A percentile compares a stretch with the other conserved stretches of the same genome.
Evolutionary conservation across 2,888 invertebrate genomes (phyloP).

Genomic region (Tuberolachnus salignus): DNA sequence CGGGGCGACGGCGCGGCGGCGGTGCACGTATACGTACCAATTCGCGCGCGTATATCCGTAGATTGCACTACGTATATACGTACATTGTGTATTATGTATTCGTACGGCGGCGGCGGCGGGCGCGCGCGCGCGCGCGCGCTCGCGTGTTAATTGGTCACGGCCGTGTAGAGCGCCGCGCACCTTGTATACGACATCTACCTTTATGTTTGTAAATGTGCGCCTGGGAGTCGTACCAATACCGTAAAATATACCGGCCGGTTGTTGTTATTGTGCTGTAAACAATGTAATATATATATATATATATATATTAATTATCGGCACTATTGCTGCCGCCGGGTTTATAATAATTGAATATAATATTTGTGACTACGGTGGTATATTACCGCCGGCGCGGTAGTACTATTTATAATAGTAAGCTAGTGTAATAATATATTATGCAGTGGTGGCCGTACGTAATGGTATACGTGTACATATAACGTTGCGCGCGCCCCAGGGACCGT

Average conservation of each 20-base stretch:
- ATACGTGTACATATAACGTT: background rate
- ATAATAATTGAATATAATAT: no score
- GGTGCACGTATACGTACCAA: background rate
- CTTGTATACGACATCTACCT: background rate
- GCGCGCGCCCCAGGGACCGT: conserved; percentile 4
- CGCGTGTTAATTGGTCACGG: conserved; percentile 7
- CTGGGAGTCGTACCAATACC: background rate
- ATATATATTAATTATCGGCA: no score
- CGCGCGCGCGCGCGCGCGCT: conserved; percentile 17
- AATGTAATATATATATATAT: no score
- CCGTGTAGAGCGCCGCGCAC: background rate
- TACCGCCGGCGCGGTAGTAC: background rate
- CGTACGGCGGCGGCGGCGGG: background rate
- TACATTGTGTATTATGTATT: background rate
- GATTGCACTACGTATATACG: background rate
- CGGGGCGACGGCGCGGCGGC: background rate
- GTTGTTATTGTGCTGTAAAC: background rate
- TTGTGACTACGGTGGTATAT: no score
- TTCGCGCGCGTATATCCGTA: conserved; percentile 2
- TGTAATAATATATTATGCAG: background rate
- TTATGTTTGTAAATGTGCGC: background rate
- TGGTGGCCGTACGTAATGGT: background rate
- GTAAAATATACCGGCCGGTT: background rate
- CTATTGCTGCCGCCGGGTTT: no score
- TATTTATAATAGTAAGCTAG: background rate